These are phyloP conservation scores for Physocephala rufipes DNA, from an alignment of 2,888 invertebrate genomes.

Conservation along the genomic window DNA sequence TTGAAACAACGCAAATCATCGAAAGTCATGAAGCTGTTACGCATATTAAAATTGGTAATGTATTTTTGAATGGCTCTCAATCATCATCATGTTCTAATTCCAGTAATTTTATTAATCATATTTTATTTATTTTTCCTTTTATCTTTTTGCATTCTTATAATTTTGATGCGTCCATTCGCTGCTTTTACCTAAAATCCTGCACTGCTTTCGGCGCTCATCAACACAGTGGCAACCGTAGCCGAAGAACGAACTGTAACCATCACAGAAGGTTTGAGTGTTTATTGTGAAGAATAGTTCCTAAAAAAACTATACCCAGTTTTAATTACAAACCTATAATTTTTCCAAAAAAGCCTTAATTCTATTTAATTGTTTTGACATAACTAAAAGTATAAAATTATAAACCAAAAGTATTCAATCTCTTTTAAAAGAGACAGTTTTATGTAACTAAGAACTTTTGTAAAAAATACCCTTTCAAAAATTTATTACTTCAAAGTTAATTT, in stretches of 20 bases:
- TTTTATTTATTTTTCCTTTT: slow-evolving; percentile 47
- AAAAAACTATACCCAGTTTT: slow-evolving; percentile 37
- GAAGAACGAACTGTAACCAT: slow-evolving; percentile 65
- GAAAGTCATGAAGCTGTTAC: slow-evolving; percentile 63
- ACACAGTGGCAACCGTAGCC: slow-evolving; percentile 63
- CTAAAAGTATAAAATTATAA: slow-evolving; percentile 34
- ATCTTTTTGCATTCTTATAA: too few relatives aligned
- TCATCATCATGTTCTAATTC: too few relatives aligned
- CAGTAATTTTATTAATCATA: slow-evolving; percentile 42
- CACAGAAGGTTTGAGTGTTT: slow-evolving; percentile 64
- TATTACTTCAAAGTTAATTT: too few relatives aligned
- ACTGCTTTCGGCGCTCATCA: slow-evolving; percentile 37
- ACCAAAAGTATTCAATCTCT: too few relatives aligned
- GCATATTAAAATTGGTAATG: slow-evolving; percentile 65
- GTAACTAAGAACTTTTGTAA: too few relatives aligned
- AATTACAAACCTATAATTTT: slow-evolving; percentile 39
- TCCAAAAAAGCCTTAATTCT: too few relatives aligned
- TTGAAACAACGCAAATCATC: slow-evolving; percentile 63
- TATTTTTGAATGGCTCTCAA: slow-evolving; percentile 2
- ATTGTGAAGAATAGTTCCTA: slow-evolving; percentile 61
- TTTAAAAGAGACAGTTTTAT: too few relatives aligned
- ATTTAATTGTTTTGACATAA: too few relatives aligned
- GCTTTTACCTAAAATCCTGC: slow-evolving; percentile 36
- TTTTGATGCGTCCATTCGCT: slow-evolving; percentile 33
- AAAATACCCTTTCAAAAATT: too few relatives aligned